These are phyloP conservation scores for Octomys mimax DNA, from an alignment of 2,797 vertebrate genomes.

Conservation along the genomic window DNA sequence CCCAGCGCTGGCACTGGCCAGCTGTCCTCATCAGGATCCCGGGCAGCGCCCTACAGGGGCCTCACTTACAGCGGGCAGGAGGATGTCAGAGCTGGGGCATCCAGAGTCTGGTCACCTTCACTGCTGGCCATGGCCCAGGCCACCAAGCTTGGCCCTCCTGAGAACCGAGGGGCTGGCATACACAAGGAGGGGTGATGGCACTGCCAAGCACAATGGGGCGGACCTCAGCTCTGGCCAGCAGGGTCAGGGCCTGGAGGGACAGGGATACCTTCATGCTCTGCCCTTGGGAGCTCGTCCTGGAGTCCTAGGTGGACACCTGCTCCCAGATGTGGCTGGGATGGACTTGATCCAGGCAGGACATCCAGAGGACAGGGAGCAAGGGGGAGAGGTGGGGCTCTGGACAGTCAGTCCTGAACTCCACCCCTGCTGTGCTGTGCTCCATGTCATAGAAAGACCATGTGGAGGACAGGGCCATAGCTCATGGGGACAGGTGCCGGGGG, in stretches of 20 bases:
- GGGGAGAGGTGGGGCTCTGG: neutral
- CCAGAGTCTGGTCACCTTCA: no score
- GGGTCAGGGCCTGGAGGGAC: neutral
- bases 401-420: neutral
- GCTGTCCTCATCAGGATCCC: neutral
- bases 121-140: accelerated
- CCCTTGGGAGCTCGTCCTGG: neutral
- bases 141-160: no score
- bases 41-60: accelerated
- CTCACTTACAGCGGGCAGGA: neutral
- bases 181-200: accelerated
- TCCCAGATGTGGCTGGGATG: neutral
- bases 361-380: no score
- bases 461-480: accelerated
- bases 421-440: neutral
- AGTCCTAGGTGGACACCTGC: neutral
- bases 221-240: neutral
- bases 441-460: no score
- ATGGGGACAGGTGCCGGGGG: accelerated
- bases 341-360: neutral
- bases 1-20: no score
- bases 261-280: neutral
- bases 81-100: neutral
- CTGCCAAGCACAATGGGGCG: accelerated
- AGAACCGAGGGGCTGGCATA: accelerated